These are phyloP conservation scores for Drosophila repleta DNA, from an alignment of 1,140 invertebrate species.

Conservation along the genomic window DNA sequence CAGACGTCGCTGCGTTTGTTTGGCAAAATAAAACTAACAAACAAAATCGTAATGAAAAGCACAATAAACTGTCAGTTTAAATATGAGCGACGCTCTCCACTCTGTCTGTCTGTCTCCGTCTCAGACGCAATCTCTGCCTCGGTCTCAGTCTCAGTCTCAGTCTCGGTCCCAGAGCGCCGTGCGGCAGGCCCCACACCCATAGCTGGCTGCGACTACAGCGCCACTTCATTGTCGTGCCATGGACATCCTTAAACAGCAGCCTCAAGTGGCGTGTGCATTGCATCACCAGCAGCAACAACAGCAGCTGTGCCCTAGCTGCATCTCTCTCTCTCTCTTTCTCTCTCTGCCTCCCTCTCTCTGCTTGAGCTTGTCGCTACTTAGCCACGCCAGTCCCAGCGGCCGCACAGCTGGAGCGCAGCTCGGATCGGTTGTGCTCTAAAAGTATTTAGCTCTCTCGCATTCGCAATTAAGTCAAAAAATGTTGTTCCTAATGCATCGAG, in stretches of 20 bases:
- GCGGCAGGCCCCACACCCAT: constrained; percentile 18
- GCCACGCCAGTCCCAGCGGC: constrained; percentile 44
- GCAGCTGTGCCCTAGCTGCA: constrained; percentile 22
- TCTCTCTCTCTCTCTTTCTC: constrained; percentile 20
- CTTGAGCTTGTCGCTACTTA: constrained; percentile 63
- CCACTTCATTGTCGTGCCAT: constrained; percentile 47
- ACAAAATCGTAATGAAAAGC: constrained; percentile 79
- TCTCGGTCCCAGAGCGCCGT: background rate
- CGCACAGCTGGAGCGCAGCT: constrained; percentile 6
- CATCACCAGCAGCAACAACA: constrained; percentile 39
- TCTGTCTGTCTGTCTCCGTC: constrained; percentile 1
- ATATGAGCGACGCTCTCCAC: constrained; percentile 61
- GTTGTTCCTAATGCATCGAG: background rate
- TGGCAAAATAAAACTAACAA: constrained; percentile 67
- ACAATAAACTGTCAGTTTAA: constrained; percentile 81
- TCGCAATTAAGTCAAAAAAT: constrained; percentile 5
- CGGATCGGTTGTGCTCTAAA: constrained; percentile 1
- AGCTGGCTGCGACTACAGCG: constrained; percentile 8
- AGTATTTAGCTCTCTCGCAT: constrained; percentile 1
- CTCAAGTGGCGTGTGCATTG: constrained; percentile 58
- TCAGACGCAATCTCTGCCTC: constrained; percentile 4
- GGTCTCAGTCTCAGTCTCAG: background rate
- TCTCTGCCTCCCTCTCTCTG: background rate
- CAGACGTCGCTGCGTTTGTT: constrained; percentile 42
- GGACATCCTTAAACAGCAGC: constrained; percentile 38